phyloP scores from a whole-genome alignment of 2,888 invertebrate genomes.

The Ophion slaviceki region DNA sequence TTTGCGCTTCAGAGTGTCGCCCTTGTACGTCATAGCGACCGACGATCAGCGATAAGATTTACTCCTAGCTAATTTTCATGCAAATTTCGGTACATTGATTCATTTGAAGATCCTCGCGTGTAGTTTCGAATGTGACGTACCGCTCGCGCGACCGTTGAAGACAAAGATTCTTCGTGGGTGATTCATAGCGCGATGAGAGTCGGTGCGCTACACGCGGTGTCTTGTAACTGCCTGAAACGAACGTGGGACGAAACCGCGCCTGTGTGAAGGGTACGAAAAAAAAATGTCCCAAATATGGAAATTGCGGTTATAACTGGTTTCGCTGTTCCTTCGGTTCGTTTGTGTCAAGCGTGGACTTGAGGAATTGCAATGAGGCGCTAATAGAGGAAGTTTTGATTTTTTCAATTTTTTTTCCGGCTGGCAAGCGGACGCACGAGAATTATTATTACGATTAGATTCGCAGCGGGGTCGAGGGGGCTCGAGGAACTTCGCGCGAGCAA shows the following conservation, averaged over 20 bases:
- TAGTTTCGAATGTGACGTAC: conserved; percentile 4
- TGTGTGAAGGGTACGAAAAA: conserved; percentile 66
- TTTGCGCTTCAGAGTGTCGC: neutral
- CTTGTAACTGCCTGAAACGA: conserved; percentile 56
- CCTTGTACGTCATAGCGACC: neutral
- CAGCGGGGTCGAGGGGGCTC: neutral
- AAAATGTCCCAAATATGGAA: conserved; percentile 75
- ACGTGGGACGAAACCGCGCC: conserved; percentile 61
- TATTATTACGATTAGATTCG: neutral
- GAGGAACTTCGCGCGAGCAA: neutral
- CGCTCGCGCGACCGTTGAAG: conserved; percentile 55
- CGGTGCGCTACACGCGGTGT: conserved; percentile 19
- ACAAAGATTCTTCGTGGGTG: conserved; percentile 63
- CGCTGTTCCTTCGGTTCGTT: conserved; percentile 58
- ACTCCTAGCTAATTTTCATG: conserved; percentile 19
- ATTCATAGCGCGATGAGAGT: conserved; percentile 55
- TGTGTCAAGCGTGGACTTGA: neutral
- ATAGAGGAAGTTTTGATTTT: neutral
- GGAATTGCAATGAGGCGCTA: neutral
- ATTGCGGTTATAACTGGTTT: conserved; percentile 75
- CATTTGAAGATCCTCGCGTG: conserved; percentile 9
- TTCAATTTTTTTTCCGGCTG: neutral
- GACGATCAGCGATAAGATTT: neutral
- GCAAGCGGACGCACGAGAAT: neutral
- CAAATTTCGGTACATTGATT: conserved; percentile 46